These are phyloP conservation scores for Eudemis profundana DNA, from an alignment of 2,888 invertebrate species.

Conservation along the genomic window DNA sequence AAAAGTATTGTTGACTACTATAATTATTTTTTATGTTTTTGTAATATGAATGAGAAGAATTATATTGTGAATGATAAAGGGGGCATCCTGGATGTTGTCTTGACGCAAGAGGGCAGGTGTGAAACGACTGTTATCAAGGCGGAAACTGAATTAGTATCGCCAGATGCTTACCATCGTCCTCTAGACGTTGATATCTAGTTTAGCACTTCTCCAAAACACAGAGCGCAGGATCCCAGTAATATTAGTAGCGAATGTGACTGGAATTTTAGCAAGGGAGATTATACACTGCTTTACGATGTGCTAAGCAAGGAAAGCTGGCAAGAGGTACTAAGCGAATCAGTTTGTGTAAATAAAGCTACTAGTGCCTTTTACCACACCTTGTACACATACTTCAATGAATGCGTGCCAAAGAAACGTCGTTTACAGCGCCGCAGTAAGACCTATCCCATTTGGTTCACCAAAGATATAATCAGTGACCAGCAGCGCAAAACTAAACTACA, in stretches of 20 bases:
- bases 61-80: slow-evolving; percentile 1
- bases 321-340: not conserved
- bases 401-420: slow-evolving; percentile 5
- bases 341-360: not conserved
- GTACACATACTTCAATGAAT: slow-evolving; percentile 4
- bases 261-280: not conserved
- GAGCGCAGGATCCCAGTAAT: too few species aligned
- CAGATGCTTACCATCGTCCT: not conserved
- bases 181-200: not conserved
- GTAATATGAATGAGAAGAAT: too few species aligned
- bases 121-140: slow-evolving; percentile 1
- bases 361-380: not conserved
- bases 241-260: too few species aligned
- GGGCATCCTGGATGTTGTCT: slow-evolving; percentile 9
- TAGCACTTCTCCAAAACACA: too few species aligned
- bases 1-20: slow-evolving; percentile 14
- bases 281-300: not conserved
- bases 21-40: slow-evolving; percentile 13
- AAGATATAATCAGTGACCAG: not conserved
- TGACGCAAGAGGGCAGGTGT: not conserved
- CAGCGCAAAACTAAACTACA: not conserved
- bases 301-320: slow-evolving; percentile 1
- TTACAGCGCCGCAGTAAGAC: not conserved
- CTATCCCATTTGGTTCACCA: not conserved
- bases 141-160: not conserved